Conservation (phyloP, 1,140 invertebrate genomes). For the Pygmarrhopalites habei region DNA sequence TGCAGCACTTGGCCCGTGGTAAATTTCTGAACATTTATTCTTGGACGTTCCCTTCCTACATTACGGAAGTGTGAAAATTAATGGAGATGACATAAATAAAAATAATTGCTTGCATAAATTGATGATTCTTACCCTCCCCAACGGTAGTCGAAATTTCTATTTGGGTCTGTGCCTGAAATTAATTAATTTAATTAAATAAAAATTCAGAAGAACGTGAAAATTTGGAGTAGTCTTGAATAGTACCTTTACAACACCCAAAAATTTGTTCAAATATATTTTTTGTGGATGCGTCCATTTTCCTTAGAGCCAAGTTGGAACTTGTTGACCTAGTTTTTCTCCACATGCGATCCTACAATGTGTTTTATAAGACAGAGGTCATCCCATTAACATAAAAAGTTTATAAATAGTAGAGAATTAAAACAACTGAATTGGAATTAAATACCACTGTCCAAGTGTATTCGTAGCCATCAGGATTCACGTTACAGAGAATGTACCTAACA, state of each 20-base stretch:
- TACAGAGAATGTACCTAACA: slow-evolving; percentile 59
- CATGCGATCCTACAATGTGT: slow-evolving; percentile 27
- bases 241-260: slow-evolving; percentile 37
- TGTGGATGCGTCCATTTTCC: too few species aligned
- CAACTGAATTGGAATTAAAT: too few species aligned
- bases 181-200: too few species aligned
- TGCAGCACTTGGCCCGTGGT: slow-evolving; percentile 71
- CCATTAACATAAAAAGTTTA: too few species aligned
- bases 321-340: slow-evolving; percentile 40
- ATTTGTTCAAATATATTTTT: slow-evolving; percentile 53
- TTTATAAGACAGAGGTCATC: too few species aligned
- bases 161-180: too few species aligned
- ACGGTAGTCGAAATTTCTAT: slow-evolving; percentile 41
- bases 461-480: slow-evolving; percentile 64
- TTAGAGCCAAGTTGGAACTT: not conserved
- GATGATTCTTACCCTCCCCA: slow-evolving; percentile 55
- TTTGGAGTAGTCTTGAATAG: too few species aligned
- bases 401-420: too few species aligned
- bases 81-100: too few species aligned
- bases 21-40: slow-evolving; percentile 84
- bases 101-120: too few species aligned
- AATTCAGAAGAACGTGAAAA: too few species aligned
- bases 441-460: not conserved
- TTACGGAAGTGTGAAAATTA: too few species aligned
- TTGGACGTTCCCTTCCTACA: slow-evolving; percentile 65